Conservation (phyloP, 2,888 invertebrate species). For the Eretmocerus hayati region DNA sequence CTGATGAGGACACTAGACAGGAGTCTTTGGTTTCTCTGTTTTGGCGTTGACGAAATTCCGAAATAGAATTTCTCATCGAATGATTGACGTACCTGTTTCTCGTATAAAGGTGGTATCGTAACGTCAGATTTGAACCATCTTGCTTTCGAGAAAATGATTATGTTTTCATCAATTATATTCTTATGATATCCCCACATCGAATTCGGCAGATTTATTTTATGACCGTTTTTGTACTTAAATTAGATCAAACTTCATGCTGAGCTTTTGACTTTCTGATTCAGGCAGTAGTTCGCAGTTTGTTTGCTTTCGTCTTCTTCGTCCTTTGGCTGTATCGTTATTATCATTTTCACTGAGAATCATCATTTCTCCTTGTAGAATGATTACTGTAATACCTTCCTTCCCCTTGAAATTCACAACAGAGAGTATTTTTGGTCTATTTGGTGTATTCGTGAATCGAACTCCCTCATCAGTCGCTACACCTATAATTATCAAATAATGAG, state of each 20-base stretch:
- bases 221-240: constrained; percentile 16
- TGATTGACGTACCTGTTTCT: constrained; percentile 13
- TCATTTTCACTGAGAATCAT: background rate
- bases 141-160: constrained; percentile 18
- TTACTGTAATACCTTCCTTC: background rate
- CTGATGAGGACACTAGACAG: too few relatives aligned
- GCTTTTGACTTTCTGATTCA: constrained; percentile 12
- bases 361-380: background rate
- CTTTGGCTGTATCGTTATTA: too few relatives aligned
- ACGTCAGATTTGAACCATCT: constrained; percentile 18
- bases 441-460: too few relatives aligned
- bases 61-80: too few relatives aligned
- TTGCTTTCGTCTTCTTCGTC: too few relatives aligned
- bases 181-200: constrained; percentile 20
- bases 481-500: too few relatives aligned
- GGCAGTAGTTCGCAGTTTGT: constrained; percentile 10
- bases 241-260: constrained; percentile 11
- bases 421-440: too few relatives aligned
- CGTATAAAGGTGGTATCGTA: constrained; percentile 15
- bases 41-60: too few relatives aligned
- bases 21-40: too few relatives aligned
- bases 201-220: constrained; percentile 17
- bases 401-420: too few relatives aligned
- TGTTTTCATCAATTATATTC: constrained; percentile 12
- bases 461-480: too few relatives aligned